Evolutionary conservation across 2,888 invertebrate genomes (phyloP), one percentile per base, ranked within the genome.

Genomic region (Ichneumoninae sp.): DNA sequence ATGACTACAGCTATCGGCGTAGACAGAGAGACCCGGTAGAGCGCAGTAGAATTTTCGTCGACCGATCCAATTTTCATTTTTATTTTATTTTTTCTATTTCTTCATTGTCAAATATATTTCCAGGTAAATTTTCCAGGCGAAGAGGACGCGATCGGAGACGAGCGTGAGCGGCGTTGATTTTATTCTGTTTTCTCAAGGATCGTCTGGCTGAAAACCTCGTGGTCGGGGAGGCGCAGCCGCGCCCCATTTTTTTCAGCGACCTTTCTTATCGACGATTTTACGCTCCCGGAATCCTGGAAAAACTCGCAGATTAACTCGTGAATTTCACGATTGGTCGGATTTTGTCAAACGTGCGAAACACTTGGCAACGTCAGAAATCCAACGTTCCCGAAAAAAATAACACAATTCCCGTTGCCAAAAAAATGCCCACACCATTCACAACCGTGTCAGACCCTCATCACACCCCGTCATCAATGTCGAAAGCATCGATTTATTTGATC

Each of bases 1-100:
- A 62, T 54, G 5, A 19, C 65, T 50, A 66, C 84, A 84, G 84
- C 78, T 76, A 79, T 40, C 66, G 40, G n/a, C 76, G 72, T 79
- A 76, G 62, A 70, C 65, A 52, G 82, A 33, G 69, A 76, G 19
- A 19, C 57, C 52, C 69, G 54, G 74, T 65, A 78, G 71, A 78
- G 71, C 70, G 60, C 62, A 50, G 66, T 70, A 36, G n/a, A 26
- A 19, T 57, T 44, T 52, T 22, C 30, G 69, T 76, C 74, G 7
- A 76, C 47, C 13, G 22, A 50, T 66, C 4, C 4, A 10, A 57
- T 57, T 57, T 66, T 66, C 19, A 16, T 7, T 26, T 62, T 40
- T 40, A 26, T 26, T 26, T 26, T 26, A 26, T 26, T 47, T 47
- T 2, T 50, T 69, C 66, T 19, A 19, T 22, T 44, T 6, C n/a